A percentile compares a stretch with the other conserved stretches of the same genome.
Conservation (phyloP, 2,113 vertebrate species). For the Charina bottae region DNA sequence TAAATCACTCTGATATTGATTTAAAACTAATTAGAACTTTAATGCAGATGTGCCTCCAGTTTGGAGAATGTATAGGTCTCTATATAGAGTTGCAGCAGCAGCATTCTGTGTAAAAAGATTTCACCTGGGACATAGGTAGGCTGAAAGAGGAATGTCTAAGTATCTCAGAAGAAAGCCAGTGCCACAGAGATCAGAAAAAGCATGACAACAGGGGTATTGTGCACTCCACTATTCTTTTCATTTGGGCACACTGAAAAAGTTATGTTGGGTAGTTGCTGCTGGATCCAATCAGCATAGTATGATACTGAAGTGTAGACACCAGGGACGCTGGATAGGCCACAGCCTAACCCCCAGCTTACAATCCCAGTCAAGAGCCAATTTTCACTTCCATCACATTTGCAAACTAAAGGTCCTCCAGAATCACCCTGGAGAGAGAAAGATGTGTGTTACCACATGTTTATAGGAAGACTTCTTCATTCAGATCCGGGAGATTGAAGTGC, state of each 20-base stretch:
- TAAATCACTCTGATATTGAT: neutral
- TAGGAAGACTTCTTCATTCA: neutral
- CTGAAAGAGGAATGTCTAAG: neutral
- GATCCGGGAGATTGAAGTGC: neutral
- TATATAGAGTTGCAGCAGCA: neutral
- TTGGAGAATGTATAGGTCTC: neutral
- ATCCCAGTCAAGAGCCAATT: slow-evolving; percentile 60
- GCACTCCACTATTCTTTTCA: neutral
- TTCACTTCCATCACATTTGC: slow-evolving; percentile 28
- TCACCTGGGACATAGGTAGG: neutral
- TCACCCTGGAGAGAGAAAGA: slow-evolving; percentile 54
- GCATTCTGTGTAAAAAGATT: neutral
- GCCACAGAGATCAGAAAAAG: neutral
- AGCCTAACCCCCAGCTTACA: slow-evolving; percentile 55
- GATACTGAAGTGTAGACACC: slow-evolving; percentile 48
- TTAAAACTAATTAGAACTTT: neutral
- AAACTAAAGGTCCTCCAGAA: slow-evolving; percentile 62
- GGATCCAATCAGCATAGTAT: slow-evolving; percentile 39
- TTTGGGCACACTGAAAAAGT: neutral
- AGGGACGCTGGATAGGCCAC: neutral
- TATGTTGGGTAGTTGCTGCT: neutral
- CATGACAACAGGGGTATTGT: neutral
- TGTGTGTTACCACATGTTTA: neutral
- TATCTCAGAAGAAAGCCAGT: neutral
- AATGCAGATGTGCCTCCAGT: neutral